Base-by-base conservation (phyloP, 2,888 invertebrate genomes). In the Calliopum simillimum region DNA sequence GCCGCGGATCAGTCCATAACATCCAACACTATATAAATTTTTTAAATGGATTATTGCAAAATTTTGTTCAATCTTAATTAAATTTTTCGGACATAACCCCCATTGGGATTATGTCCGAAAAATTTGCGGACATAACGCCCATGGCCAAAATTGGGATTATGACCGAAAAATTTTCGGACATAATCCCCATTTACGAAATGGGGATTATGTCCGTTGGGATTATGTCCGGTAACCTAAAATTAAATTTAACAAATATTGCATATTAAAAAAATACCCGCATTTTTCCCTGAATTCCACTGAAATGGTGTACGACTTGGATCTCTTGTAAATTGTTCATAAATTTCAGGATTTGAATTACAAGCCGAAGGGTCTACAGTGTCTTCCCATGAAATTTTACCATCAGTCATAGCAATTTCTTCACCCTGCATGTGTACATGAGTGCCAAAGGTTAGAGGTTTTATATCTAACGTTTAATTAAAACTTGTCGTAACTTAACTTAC, bases 231-330 rank as follows among this genome's bases (percentile, higher is more conserved):
- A n/a, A n/a, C n/a, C n/a, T n/a, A n/a, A 11, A n/a, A 55, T n/a
- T 55, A 19, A 59, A 59, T 21, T 25, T 59, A 25, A 25, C 11
- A 47, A 16, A 47, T 47, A 19, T n/a, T 56, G 8, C 8, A 4
- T 53, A n/a, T 11, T 55, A 5, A 19, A 5, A 25, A 62, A 25
- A 64, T 58, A 76, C 81, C 3, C 75, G 81, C 12, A 75, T 86
- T 88, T 4, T 72, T 80, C 0, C 80, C 76, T 13, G 79, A 73
- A 74, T 87, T 86, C 90, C 90, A 91, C 74, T 90, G 90, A 80
- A 88, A 89, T 0, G 90, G 90, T 0, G 90, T 89, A 64, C 90
- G 85, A 44, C 84, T 86, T 0, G 89, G 87, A 82, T 92, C 92
- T n/a, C 92, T 87, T 0, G 90, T 89, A 6, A 83, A 87, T 69